Percentiles rank a stretch among this genome's conserved stretches.
These are phyloP conservation scores for Microcebus murinus DNA, from an alignment of 2,113 vertebrate genomes.

Conservation along the genomic window DNA sequence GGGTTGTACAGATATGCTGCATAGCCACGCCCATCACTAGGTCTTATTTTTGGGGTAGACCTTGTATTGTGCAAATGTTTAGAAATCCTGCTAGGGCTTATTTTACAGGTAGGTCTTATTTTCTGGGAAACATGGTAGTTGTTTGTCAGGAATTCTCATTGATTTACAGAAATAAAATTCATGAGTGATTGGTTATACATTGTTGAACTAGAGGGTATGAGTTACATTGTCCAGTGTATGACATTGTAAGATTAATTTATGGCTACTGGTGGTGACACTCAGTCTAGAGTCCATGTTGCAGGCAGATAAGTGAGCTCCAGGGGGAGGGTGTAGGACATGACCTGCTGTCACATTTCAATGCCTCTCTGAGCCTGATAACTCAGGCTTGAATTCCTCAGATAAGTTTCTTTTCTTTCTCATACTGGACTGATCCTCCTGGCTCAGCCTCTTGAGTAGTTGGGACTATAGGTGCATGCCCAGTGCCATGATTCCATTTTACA, in stretches of 20 bases:
- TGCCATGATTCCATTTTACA: background rate
- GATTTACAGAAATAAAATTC: background rate
- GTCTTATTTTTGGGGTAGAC: too few relatives aligned
- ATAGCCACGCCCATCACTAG: too few relatives aligned
- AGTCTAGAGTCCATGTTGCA: background rate
- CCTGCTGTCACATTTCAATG: background rate
- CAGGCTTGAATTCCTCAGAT: background rate
- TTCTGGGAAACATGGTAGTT: background rate
- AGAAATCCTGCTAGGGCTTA: too few relatives aligned
- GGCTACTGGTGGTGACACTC: background rate
- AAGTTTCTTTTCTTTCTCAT: background rate
- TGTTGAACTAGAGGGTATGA: background rate
- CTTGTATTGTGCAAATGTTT: too few relatives aligned
- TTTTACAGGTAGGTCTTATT: too few relatives aligned
- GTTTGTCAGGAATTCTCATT: background rate
- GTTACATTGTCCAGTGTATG: background rate
- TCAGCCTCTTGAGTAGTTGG: background rate
- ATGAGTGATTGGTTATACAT: background rate
- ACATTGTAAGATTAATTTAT: background rate
- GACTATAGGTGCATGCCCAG: background rate
- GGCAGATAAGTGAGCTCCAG: background rate
- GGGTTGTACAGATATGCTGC: too few relatives aligned
- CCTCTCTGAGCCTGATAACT: background rate
- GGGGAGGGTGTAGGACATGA: background rate
- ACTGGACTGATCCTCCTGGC: background rate